These are phyloP conservation scores for Scelioninae gen. 1 DNA, from an alignment of 2,888 invertebrate species.

Conservation along the genomic window DNA sequence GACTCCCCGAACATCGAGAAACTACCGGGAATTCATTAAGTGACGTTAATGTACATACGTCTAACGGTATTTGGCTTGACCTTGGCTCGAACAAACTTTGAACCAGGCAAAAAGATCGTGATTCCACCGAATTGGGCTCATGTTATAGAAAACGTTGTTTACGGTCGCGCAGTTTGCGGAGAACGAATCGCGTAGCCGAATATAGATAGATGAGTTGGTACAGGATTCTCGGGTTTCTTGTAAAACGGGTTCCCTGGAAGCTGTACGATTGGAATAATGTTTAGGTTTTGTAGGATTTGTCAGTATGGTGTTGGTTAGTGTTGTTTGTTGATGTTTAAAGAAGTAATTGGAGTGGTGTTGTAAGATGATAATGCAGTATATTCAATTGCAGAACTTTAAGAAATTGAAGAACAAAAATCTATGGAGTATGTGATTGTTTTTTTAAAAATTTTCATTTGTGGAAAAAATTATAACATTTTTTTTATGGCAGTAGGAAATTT, in stretches of 20 bases:
- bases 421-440: too few species aligned
- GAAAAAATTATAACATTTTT: too few species aligned
- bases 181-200: constrained; percentile 19
- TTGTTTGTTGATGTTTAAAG: not conserved
- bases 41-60: constrained; percentile 75
- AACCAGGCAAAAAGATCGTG: constrained; percentile 51
- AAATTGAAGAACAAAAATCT: too few species aligned
- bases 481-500: too few species aligned
- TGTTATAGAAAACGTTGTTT: constrained; percentile 44
- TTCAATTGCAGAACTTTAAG: too few species aligned
- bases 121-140: constrained; percentile 50
- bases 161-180: constrained; percentile 8
- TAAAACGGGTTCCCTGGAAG: not conserved
- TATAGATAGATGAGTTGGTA: constrained; percentile 20
- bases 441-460: too few species aligned
- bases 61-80: constrained; percentile 73
- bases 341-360: not conserved
- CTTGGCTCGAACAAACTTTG: constrained; percentile 53
- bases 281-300: constrained; percentile 4
- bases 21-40: constrained; percentile 73
- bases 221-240: constrained; percentile 28
- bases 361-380: not conserved
- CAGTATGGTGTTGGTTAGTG: not conserved
- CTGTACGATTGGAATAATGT: not conserved
- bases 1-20: constrained; percentile 52